Evolutionary conservation across 2,797 vertebrate genomes (phyloP).

Genomic region (Coluber constrictor): DNA sequence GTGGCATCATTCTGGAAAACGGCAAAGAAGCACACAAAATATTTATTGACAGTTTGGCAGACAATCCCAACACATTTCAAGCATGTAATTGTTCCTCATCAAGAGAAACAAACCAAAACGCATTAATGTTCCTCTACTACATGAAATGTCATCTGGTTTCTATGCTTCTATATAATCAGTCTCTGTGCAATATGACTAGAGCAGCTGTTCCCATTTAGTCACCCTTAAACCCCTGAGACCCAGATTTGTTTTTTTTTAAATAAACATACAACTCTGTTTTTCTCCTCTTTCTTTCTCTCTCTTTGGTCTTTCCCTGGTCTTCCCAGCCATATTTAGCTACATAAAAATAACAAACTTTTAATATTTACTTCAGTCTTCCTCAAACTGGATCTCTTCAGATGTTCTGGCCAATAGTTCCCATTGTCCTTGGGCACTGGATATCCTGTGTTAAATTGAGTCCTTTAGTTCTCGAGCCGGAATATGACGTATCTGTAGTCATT

Average conservation of each 20-base stretch:
- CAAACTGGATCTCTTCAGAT: neutral
- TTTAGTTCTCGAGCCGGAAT: too few species aligned
- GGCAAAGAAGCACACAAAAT: neutral
- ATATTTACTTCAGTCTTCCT: neutral
- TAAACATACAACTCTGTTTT: neutral
- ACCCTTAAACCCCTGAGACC: neutral
- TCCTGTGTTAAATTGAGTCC: neutral
- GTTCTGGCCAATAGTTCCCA: neutral
- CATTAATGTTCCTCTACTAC: neutral
- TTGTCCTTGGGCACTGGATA: too few species aligned
- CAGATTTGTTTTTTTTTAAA: neutral
- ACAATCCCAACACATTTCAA: neutral
- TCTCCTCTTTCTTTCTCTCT: neutral
- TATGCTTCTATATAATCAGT: neutral
- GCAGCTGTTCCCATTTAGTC: neutral
- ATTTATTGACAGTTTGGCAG: neutral
- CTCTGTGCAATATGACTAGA: neutral
- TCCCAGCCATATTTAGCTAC: neutral
- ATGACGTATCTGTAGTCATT: too few species aligned
- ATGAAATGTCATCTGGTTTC: neutral
- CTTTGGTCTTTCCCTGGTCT: neutral
- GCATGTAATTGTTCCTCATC: neutral
- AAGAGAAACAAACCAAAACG: neutral
- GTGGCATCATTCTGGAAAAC: neutral
- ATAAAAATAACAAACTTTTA: neutral